phyloP scores from a whole-genome alignment of 92 coral and sea anemone genomes.

The Phenganax marumi region DNA sequence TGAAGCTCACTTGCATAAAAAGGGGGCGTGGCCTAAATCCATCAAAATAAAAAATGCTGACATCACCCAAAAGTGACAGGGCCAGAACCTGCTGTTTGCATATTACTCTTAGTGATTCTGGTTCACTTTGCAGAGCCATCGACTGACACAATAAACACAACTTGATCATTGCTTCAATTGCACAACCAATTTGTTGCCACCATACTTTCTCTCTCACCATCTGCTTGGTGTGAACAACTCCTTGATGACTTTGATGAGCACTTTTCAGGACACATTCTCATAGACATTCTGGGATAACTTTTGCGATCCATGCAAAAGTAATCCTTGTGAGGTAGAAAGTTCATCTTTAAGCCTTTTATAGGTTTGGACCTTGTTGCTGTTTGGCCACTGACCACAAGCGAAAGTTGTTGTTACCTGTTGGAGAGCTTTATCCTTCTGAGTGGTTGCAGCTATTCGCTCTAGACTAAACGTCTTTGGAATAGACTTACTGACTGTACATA shows the following conservation, averaged over 20 bases:
- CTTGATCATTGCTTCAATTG: constrained; percentile 10
- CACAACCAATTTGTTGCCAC: constrained; percentile 1
- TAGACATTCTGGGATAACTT: constrained; percentile 10
- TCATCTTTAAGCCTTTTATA: constrained; percentile 24
- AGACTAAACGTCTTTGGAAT: constrained; percentile 42
- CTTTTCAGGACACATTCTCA: constrained; percentile 2
- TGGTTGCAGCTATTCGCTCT: constrained; percentile 23
- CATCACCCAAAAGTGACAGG: too few relatives aligned
- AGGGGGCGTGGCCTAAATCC: too few relatives aligned
- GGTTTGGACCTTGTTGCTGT: too few relatives aligned
- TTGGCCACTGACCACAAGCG: background rate
- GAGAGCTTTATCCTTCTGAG: constrained; percentile 31
- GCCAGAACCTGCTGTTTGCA: too few relatives aligned
- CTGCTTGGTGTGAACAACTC: constrained; percentile 28
- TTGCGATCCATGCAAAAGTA: constrained; percentile 20
- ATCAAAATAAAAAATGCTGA: too few relatives aligned
- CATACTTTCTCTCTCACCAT: constrained; percentile 23
- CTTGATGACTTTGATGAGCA: constrained; percentile 32
- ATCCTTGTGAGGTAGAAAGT: constrained; percentile 27
- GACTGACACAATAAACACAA: constrained; percentile 33
- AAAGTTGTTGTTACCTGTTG: constrained; percentile 31
- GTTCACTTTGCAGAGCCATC: constrained; percentile 21
- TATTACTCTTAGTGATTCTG: constrained; percentile 27
- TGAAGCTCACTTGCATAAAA: too few relatives aligned
- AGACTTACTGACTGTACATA: constrained; percentile 30